Evolutionary conservation across 1,140 invertebrate genomes (phyloP).

Genomic region (Drosophila nigromelanica): DNA sequence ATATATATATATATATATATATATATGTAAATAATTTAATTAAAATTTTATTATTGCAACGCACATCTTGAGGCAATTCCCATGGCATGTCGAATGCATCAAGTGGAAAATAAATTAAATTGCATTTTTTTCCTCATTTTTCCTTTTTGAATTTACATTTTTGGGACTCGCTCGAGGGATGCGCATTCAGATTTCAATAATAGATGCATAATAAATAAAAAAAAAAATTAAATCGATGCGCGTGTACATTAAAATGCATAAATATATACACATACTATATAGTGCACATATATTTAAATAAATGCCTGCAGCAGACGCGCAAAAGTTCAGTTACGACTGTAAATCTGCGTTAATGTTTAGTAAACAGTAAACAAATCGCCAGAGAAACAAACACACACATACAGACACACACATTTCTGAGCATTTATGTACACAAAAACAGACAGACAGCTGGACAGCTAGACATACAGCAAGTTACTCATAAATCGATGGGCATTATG

Average conservation of each 20-base stretch:
- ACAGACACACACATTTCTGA: slow-evolving; percentile 1
- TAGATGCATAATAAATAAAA: slow-evolving; percentile 41
- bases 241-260: slow-evolving; percentile 16
- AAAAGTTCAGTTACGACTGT: slow-evolving; percentile 66
- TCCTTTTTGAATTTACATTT: slow-evolving; percentile 50
- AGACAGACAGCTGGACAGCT: slow-evolving; percentile 22
- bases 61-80: slow-evolving; percentile 30
- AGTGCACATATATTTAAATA: slow-evolving; percentile 15
- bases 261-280: slow-evolving; percentile 2
- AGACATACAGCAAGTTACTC: slow-evolving; percentile 59
- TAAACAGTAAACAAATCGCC: slow-evolving; percentile 73
- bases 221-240: slow-evolving; percentile 28
- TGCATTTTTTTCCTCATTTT: slow-evolving; percentile 63
- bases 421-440: neutral
- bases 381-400: slow-evolving; percentile 33
- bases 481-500: slow-evolving; percentile 75
- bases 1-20: too few species aligned
- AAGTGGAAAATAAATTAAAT: slow-evolving; percentile 32
- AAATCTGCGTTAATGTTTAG: slow-evolving; percentile 62
- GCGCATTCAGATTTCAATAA: slow-evolving; percentile 22
- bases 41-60: slow-evolving; percentile 67
- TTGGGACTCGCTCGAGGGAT: slow-evolving; percentile 14
- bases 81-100: slow-evolving; percentile 17
- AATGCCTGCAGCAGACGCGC: slow-evolving; percentile 50
- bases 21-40: slow-evolving; percentile 79